Conservation (phyloP, 1,140 invertebrate species). For the Temnothorax curvispinosus region DNA sequence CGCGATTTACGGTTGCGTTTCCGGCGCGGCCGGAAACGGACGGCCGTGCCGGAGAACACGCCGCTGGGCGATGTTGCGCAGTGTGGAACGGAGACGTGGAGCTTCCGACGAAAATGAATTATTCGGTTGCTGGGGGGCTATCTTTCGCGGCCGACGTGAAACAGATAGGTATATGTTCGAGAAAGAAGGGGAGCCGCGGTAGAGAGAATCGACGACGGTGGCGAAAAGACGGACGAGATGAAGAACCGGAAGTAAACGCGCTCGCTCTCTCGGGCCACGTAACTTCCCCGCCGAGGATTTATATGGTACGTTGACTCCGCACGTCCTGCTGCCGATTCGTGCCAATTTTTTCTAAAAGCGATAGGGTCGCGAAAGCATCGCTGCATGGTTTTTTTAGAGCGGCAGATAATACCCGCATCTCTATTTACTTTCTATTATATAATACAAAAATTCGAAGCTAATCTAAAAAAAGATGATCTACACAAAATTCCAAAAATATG, state of each 20-base stretch:
- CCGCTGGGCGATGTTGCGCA: conserved; percentile 59
- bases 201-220: background rate
- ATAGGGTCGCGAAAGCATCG: background rate
- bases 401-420: background rate
- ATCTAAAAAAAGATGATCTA: background rate
- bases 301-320: conserved; percentile 32
- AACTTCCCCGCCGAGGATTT: conserved; percentile 25
- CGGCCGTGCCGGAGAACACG: conserved; percentile 49
- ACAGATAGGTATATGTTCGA: conserved; percentile 33
- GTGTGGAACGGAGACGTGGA: conserved; percentile 58
- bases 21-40: conserved; percentile 55
- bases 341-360: background rate
- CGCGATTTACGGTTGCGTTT: conserved; percentile 61
- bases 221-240: conserved; percentile 35
- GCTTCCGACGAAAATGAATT: conserved; percentile 68
- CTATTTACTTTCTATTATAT: background rate
- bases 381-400: background rate
- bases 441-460: background rate
- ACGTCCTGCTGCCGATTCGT: background rate
- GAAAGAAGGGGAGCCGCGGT: conserved; percentile 21
- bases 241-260: conserved; percentile 52
- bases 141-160: conserved; percentile 42
- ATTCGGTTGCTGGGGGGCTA: conserved; percentile 39
- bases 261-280: conserved; percentile 27
- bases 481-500: background rate